phyloP scores from a whole-genome alignment of 2,797 vertebrate genomes.

The Rhynchotus rufescens region DNA sequence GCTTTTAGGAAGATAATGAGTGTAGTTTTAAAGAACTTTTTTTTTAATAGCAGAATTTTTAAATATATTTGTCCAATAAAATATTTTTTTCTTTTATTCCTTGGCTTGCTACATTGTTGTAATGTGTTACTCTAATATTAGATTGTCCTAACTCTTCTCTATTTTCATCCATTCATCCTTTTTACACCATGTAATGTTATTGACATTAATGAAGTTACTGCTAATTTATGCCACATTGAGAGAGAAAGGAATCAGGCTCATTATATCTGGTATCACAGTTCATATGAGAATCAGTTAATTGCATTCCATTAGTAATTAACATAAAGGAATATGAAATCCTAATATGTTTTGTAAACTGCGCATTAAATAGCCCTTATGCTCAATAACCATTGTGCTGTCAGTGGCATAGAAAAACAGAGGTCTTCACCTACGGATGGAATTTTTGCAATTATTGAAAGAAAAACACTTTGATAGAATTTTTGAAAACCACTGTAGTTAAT shows the following conservation, averaged over 20 bases:
- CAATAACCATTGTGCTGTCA: neutral
- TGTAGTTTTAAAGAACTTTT: neutral
- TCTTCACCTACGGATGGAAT: neutral
- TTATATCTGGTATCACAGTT: slow-evolving; percentile 45
- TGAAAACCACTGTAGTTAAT: neutral
- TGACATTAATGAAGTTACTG: slow-evolving; percentile 51
- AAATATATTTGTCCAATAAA: neutral
- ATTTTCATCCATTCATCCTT: slow-evolving; percentile 37
- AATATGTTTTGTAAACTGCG: slow-evolving; percentile 38
- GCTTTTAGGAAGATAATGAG: neutral
- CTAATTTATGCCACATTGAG: slow-evolving; percentile 51
- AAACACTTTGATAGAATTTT: neutral
- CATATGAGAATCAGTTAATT: slow-evolving; percentile 51
- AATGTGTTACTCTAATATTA: neutral
- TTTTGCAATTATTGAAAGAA: neutral
- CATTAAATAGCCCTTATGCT: slow-evolving; percentile 7
- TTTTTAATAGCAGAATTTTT: neutral
- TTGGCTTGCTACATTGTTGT: neutral
- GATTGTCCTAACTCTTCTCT: neutral
- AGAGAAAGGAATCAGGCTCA: slow-evolving; percentile 24
- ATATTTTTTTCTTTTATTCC: neutral
- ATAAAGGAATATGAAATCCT: slow-evolving; percentile 46
- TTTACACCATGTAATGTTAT: slow-evolving; percentile 6
- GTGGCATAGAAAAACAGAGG: neutral
- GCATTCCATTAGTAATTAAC: slow-evolving; percentile 53